Percentiles rank a stretch among this genome's conserved stretches.
phyloP scores from a whole-genome alignment of 2,113 vertebrate species.

The Fregetta grallaria region DNA sequence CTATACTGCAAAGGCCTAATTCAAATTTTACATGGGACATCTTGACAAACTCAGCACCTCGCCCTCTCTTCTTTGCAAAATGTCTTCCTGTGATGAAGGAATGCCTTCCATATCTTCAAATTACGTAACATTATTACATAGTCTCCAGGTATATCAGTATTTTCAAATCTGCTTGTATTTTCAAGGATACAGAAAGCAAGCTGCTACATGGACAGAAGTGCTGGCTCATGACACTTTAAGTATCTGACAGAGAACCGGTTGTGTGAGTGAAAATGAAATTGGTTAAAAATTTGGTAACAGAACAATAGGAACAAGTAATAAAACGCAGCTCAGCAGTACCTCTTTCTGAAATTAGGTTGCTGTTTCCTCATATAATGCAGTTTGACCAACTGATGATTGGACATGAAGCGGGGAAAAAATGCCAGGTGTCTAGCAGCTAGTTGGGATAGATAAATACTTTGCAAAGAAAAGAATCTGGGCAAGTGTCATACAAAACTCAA shows the following conservation, averaged over 20 bases:
- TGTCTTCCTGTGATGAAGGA: neutral
- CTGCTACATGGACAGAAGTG: rapidly evolving
- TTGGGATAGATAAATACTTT: neutral
- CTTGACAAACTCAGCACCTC: neutral
- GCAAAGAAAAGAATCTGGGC: neutral
- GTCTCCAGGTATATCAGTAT: neutral
- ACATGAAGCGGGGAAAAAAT: neutral
- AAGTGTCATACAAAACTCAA: neutral
- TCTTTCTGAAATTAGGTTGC: neutral
- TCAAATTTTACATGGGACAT: neutral
- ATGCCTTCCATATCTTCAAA: neutral
- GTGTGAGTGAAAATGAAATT: neutral
- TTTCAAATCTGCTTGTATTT: neutral
- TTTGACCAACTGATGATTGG: neutral
- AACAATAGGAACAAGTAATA: neutral
- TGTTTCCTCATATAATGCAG: neutral
- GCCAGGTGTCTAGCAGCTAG: neutral
- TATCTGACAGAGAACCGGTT: neutral
- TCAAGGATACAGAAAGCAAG: neutral
- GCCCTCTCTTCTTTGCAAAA: neutral
- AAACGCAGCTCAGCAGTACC: neutral
- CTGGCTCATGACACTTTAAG: neutral
- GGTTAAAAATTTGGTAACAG: neutral
- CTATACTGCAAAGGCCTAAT: neutral
- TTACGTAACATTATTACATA: neutral